Conservation (phyloP, 2,888 invertebrate genomes). For the Panorpa germanica region DNA sequence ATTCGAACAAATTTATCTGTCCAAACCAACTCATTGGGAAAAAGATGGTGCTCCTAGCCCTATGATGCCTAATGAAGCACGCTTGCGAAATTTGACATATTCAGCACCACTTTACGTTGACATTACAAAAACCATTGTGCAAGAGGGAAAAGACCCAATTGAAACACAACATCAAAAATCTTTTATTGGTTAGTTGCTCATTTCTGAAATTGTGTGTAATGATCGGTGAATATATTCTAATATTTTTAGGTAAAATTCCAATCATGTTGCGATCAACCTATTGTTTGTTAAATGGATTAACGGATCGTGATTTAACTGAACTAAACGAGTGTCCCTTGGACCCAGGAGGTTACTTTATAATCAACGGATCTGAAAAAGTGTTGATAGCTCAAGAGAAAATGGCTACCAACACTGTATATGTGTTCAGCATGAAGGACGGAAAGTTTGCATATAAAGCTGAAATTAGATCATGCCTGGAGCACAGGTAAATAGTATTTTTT, state of each 20-base stretch:
- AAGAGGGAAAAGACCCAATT: conserved; percentile 77
- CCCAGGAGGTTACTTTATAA: conserved; percentile 99
- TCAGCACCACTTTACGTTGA: conserved; percentile 98
- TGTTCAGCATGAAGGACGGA: conserved; percentile 98
- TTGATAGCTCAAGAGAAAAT: conserved; percentile 99
- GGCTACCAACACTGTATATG: conserved; percentile 99
- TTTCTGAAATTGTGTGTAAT: too few relatives aligned
- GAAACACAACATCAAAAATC: conserved; percentile 62
- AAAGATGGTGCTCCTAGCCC: conserved; percentile 98
- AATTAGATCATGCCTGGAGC: conserved; percentile 86
- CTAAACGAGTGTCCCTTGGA: conserved; percentile 98
- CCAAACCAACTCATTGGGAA: conserved; percentile 99
- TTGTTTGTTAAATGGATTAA: conserved; percentile 81
- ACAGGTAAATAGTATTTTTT: conserved; percentile 34
- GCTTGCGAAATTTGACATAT: conserved; percentile 90
- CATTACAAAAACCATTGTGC: conserved; percentile 88
- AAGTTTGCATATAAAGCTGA: conserved; percentile 98
- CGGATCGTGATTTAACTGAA: conserved; percentile 98
- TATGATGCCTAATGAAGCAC: conserved; percentile 99
- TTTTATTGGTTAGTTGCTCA: too few relatives aligned
- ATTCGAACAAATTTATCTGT: conserved; percentile 97
- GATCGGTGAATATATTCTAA: too few relatives aligned
- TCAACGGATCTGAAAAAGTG: conserved; percentile 98
- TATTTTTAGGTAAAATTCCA: conserved; percentile 82
- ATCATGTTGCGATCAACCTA: conserved; percentile 98